Evolutionary conservation across 2,797 vertebrate species (phyloP).

Genomic region (Sphaeramia orbicularis): DNA sequence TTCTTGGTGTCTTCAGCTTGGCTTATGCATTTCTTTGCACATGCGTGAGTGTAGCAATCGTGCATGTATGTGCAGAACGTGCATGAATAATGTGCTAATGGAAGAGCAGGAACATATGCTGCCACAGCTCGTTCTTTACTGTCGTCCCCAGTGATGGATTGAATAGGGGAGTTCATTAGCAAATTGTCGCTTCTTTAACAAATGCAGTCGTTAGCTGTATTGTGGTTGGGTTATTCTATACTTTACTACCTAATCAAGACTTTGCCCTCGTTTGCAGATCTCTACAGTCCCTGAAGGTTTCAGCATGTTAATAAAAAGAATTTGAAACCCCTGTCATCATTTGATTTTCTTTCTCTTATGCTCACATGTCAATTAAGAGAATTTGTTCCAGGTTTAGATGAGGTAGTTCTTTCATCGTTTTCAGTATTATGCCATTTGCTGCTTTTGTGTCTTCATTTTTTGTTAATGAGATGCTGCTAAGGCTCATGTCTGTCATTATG

Average conservation of each 20-base stretch:
- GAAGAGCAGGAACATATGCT: constrained; percentile 68
- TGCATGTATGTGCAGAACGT: constrained; percentile 23
- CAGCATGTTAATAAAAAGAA: constrained; percentile 12
- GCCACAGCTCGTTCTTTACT: constrained; percentile 62
- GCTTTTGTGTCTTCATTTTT: background rate
- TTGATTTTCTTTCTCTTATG: constrained; percentile 16
- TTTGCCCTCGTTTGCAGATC: constrained; percentile 26
- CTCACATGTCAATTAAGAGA: constrained; percentile 21
- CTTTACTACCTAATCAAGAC: constrained; percentile 58
- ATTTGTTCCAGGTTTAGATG: background rate
- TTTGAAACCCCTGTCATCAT: background rate
- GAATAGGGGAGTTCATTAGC: constrained; percentile 67
- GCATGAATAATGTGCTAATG: constrained; percentile 59
- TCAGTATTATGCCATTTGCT: background rate
- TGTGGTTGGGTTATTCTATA: constrained; percentile 44
- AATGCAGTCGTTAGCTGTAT: constrained; percentile 68
- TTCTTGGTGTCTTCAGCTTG: constrained; percentile 41
- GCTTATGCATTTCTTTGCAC: constrained; percentile 2
- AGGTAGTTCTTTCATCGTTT: constrained; percentile 4
- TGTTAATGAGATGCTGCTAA: constrained; percentile 2
- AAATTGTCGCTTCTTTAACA: constrained; percentile 72
- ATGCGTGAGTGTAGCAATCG: constrained; percentile 25
- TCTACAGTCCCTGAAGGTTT: constrained; percentile 12
- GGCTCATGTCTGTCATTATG: constrained; percentile 3
- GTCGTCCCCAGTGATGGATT: constrained; percentile 68